Conservation (phyloP, 2,113 vertebrate species). For the Falcunculus frontatus region DNA sequence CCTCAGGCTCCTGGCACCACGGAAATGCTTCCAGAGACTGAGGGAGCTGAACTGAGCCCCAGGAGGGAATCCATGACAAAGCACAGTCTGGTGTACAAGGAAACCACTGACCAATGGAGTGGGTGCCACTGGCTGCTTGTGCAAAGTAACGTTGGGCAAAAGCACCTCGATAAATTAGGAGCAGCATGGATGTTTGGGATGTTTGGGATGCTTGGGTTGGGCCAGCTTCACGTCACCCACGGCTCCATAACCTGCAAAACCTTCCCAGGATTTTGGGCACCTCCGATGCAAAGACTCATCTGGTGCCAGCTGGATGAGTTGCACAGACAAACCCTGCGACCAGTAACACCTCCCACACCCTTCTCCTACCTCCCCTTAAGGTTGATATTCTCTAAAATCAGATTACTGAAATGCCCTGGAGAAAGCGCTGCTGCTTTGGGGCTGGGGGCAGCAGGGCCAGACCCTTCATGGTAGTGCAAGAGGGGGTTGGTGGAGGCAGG, state of each 20-base stretch:
- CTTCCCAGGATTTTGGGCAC: background rate
- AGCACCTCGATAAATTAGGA: background rate
- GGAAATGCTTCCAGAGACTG: background rate
- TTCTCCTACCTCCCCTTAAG: background rate
- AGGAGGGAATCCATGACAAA: background rate
- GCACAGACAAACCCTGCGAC: background rate
- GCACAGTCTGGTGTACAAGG: background rate
- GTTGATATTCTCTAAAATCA: background rate
- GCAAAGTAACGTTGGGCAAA: background rate
- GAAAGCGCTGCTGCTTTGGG: rapidly evolving
- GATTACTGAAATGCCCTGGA: background rate
- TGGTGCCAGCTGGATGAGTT: background rate
- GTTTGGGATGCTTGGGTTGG: background rate
- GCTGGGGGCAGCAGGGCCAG: background rate
- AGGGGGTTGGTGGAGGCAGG: rapidly evolving
- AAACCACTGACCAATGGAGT: background rate
- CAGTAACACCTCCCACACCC: background rate
- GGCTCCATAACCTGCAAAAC: background rate
- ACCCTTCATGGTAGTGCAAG: rapidly evolving
- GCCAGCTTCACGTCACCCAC: background rate
- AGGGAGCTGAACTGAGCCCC: rapidly evolving
- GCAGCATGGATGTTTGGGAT: background rate
- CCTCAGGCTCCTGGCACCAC: background rate
- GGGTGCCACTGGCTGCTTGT: background rate
- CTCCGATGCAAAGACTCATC: background rate